Percentiles rank a stretch among this genome's conserved stretches.
phyloP scores from a whole-genome alignment of 2,888 invertebrate genomes.

The Drosophila niveifrons region DNA sequence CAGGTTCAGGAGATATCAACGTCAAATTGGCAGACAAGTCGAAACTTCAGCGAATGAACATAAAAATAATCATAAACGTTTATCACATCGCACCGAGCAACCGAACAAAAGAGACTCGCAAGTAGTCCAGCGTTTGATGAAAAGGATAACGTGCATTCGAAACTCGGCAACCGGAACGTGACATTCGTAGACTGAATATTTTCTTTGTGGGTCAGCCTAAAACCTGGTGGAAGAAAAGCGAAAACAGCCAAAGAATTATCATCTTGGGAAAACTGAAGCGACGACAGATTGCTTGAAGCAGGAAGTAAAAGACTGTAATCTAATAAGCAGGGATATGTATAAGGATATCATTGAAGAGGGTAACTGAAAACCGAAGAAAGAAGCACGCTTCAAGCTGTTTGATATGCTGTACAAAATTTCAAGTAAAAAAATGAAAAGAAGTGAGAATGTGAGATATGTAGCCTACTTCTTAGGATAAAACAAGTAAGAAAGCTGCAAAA shows the following conservation, averaged over 20 bases:
- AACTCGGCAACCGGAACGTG: slow-evolving; percentile 47
- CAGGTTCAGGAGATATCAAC: slow-evolving; percentile 65
- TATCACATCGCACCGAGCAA: slow-evolving; percentile 60
- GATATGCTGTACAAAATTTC: background rate
- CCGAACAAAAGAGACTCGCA: slow-evolving; percentile 41
- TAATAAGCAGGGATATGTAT: slow-evolving; percentile 1
- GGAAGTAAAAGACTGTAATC: background rate
- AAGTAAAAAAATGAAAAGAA: background rate
- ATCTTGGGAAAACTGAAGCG: background rate
- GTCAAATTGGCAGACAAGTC: slow-evolving; percentile 70
- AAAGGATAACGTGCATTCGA: slow-evolving; percentile 63
- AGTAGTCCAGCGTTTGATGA: slow-evolving; percentile 55
- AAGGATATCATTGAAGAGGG: too few relatives aligned
- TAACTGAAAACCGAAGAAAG: background rate
- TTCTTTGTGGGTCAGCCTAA: slow-evolving; percentile 59
- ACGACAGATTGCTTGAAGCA: background rate
- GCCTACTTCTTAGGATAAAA: background rate
- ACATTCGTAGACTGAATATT: slow-evolving; percentile 28
- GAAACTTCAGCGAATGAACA: slow-evolving; percentile 58
- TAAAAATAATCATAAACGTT: slow-evolving; percentile 80
- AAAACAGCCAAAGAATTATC: background rate
- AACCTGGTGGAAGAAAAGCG: slow-evolving; percentile 1
- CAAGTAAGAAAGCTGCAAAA: too few relatives aligned
- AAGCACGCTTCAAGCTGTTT: background rate
- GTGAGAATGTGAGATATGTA: background rate